Base-by-base conservation (phyloP, 2,888 invertebrate species). In the Mechanitis mazaeus region DNA sequence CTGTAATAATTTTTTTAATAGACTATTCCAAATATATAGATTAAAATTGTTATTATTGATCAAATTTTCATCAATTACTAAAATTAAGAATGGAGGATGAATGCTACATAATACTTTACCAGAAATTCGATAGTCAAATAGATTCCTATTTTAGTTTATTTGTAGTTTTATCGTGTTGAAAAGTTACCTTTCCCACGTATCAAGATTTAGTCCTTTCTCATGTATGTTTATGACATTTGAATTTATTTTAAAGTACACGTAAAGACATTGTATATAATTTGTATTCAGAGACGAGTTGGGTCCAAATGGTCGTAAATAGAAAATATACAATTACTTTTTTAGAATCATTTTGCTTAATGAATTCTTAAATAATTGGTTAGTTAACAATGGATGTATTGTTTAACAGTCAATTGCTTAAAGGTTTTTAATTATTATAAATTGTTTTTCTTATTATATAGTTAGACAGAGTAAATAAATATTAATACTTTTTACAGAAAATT, bases 161-260 rank as follows among this genome's bases (percentile, higher is more conserved):
- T 80, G 76, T 75, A 76, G 75, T 72, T 76, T 75, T 74, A 76
- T 78, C 75, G 67, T 71, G 61, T 33, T 31, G 54, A 45, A 59
- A 72, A 71, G 75, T 74, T 75, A 75, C 55, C 58, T 65, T 77
- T 81, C 77, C 79, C 74, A 77, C 74, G 79, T 85, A 83, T 85
- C 76, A 84, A 71, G 47, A 47, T 47, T n/a, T 47, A 47, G 47
- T 77, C 84, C 65, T 64, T 55, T 64, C 64, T 58, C 47, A 47
- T n/a, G 47, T 47, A 6, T 47, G n/a, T 20, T 47, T 47, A 47
- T 47, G 47, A 47, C 47, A 47, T 47, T 47, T 28, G n/a, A 47
- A 47, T 50, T 50, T 50, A 50, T 31, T 28, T 50, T 28, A 50
- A 50, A 50, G 31, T 50, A 50, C 31, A 31, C 50, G 6, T 6